Percentiles rank a stretch among this genome's conserved stretches.
These are phyloP conservation scores for Cinclus mexicanus DNA, from an alignment of 2,113 vertebrate genomes.

Conservation along the genomic window DNA sequence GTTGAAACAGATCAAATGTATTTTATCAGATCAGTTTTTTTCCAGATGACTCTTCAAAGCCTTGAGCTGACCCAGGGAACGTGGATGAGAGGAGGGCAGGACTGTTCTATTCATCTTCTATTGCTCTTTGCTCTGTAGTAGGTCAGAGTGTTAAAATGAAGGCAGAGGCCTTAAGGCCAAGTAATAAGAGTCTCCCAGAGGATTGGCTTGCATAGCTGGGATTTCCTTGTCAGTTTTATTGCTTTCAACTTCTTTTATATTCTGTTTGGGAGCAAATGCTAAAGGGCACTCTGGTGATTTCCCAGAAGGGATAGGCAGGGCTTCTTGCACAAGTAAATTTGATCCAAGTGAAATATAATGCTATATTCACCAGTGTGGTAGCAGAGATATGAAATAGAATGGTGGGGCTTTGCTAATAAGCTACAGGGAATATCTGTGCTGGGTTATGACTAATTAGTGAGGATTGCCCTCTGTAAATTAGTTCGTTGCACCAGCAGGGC, in stretches of 20 bases:
- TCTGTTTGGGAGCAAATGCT: neutral
- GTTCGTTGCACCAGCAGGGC: neutral
- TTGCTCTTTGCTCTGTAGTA: neutral
- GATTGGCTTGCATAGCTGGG: neutral
- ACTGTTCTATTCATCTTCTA: neutral
- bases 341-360: neutral
- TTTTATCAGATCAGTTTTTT: neutral
- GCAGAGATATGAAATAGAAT: neutral
- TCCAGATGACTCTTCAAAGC: neutral
- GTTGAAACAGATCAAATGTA: neutral
- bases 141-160: neutral
- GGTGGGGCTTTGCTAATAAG: neutral
- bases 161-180: neutral
- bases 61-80: neutral
- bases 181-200: neutral
- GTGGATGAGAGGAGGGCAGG: neutral
- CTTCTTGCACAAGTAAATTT: neutral
- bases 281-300: neutral
- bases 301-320: neutral
- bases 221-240: neutral
- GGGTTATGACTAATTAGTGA: neutral
- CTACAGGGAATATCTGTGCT: neutral
- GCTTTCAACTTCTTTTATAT: neutral
- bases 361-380: neutral
- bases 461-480: neutral